Percentiles rank a stretch among this genome's conserved stretches.
Conservation (phyloP, 2,888 invertebrate genomes). For the Smittia aterrima region DNA sequence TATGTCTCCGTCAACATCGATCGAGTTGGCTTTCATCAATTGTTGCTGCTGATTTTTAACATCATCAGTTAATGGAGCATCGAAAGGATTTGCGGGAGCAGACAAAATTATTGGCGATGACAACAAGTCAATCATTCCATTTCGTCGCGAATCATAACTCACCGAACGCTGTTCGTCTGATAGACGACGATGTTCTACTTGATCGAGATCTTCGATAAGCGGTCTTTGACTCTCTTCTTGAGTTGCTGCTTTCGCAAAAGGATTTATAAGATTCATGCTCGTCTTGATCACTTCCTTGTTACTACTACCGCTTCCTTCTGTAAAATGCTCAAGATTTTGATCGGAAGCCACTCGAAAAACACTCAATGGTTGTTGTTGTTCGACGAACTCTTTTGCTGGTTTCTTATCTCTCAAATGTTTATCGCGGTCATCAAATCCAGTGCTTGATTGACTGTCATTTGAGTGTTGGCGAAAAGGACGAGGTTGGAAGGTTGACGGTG, state of each 20-base stretch:
- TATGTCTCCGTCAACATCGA: conserved; percentile 22
- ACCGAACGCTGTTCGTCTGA: conserved; percentile 51
- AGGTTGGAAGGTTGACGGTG: not conserved
- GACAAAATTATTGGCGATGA: conserved; percentile 43
- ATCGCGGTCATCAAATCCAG: conserved; percentile 48
- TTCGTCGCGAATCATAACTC: conserved; percentile 52
- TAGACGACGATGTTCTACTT: conserved; percentile 50
- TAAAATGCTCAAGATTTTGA: conserved; percentile 29
- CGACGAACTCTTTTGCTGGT: conserved; percentile 25
- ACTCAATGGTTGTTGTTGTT: conserved; percentile 29
- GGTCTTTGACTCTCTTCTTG: not conserved
- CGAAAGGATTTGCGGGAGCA: conserved; percentile 51
- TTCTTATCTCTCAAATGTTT: conserved; percentile 15
- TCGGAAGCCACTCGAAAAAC: conserved; percentile 30
- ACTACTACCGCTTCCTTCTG: not conserved
- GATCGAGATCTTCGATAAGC: not conserved
- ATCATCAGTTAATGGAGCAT: conserved; percentile 46
- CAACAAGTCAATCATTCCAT: conserved; percentile 49
- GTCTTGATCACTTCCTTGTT: conserved; percentile 37
- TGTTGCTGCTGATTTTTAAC: conserved; percentile 43
- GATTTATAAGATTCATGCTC: conserved; percentile 41
- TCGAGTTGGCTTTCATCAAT: conserved; percentile 22
- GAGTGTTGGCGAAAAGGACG: conserved; percentile 50
- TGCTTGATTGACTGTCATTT: conserved; percentile 53
- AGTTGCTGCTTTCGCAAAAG: conserved; percentile 37